phyloP scores from a whole-genome alignment of 2,888 invertebrate genomes.

The Volucella inanis region DNA sequence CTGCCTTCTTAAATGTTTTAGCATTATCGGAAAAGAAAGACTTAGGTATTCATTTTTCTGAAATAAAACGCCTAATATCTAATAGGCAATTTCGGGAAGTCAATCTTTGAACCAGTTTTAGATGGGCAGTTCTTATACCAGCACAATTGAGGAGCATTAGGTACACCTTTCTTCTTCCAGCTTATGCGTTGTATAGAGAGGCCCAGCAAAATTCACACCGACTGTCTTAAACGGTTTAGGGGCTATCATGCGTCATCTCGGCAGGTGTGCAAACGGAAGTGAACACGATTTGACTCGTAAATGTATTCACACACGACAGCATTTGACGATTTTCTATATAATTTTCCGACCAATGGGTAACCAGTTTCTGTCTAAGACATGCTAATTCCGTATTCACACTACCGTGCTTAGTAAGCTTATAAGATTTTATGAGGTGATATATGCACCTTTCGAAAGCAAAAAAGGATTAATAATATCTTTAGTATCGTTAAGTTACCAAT shows the following conservation, averaged over 20 bases:
- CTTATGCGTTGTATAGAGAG: constrained; percentile 38
- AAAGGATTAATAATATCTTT: constrained; percentile 35
- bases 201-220: constrained; percentile 54
- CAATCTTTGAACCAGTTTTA: not conserved
- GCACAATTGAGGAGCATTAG: constrained; percentile 53
- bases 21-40: constrained; percentile 1
- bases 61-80: constrained; percentile 6
- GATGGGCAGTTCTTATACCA: constrained; percentile 24
- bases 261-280: no score
- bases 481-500: not conserved
- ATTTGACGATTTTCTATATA: no score
- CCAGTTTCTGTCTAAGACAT: no score
- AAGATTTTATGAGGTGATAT: constrained; percentile 46
- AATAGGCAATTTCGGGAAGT: not conserved
- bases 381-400: constrained; percentile 36
- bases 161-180: constrained; percentile 24
- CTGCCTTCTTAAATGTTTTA: not conserved
- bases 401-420: constrained; percentile 48
- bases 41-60: not conserved
- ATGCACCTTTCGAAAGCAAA: constrained; percentile 32
- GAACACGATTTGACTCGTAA: no score
- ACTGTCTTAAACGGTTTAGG: constrained; percentile 36
- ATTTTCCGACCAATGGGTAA: no score
- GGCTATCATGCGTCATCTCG: not conserved
- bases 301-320: no score